Evolutionary conservation across 1,140 invertebrate species (phyloP).

Genomic region (Caenorhabditis brenneri): DNA sequence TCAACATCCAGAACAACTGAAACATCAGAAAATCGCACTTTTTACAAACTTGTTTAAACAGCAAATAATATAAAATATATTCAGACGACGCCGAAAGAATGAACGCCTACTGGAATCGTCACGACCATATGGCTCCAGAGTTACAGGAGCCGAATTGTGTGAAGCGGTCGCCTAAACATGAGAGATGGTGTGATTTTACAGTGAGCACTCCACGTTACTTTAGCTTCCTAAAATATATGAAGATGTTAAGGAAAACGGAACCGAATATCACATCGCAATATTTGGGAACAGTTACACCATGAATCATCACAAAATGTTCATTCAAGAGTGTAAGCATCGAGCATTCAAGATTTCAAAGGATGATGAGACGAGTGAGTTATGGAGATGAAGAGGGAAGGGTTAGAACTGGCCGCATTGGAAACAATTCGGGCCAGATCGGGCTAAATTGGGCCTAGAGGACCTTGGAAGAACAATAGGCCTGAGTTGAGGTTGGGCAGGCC

Average conservation of each 20-base stretch:
- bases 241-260: not conserved
- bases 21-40: too few relatives aligned
- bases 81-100: not conserved
- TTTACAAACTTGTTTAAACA: too few relatives aligned
- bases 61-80: not conserved
- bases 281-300: not conserved
- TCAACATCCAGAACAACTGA: too few relatives aligned
- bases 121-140: not conserved
- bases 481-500: too few relatives aligned
- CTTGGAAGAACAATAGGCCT: too few relatives aligned
- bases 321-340: not conserved
- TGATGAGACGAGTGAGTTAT: not conserved
- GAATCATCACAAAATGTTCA: not conserved
- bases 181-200: not conserved
- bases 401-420: too few relatives aligned
- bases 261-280: not conserved
- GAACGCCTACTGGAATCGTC: not conserved
- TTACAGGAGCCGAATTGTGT: not conserved
- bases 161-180: not conserved
- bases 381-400: not conserved
- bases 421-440: too few relatives aligned
- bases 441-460: too few relatives aligned
- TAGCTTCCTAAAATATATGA: not conserved
- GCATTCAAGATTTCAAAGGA: not conserved
- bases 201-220: not conserved